Evolutionary conservation across 2,888 invertebrate species (phyloP), one percentile per base, ranked within the genome.

Genomic region (Netelia fuscicornis): DNA sequence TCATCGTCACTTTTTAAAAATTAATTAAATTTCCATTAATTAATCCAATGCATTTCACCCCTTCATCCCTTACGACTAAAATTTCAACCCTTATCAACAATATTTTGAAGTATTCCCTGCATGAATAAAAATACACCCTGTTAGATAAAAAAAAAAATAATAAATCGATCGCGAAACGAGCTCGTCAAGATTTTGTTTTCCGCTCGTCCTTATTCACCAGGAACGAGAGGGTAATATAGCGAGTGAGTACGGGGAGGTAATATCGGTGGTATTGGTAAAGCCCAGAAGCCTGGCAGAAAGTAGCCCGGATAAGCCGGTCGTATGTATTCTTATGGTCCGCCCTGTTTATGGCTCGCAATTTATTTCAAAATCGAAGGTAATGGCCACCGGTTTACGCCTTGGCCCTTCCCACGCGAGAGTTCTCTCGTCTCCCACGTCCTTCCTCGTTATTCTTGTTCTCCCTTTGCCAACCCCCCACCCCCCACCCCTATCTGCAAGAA

Each of bases 351-450:
- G 92, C 89, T 89, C 89, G 91, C 93, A 92, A 93, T 93, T 93
- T 93, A 93, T 93, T 93, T 93, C 88, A 88, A 91, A 93, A 93
- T 93, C 93, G 93, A 92, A 93, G 91, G 92, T 93, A 92, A 93
- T 93, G 92, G 93, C 91, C 90, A 90, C 89, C 90, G 90, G 91
- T 92, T 93, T 92, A 93, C 91, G 90, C 91, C 88, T 85, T 68
- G 76, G 83, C 84, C 84, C 87, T 83, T 82, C 75, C 86, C 81
- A 81, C 83, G 84, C 87, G 83, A 81, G 79, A 83, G 80, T 64
- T 86, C 72, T 84, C 44, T 64, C 42, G 30, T 52, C 48, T 25
- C 80, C 23, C 75, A 62, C 44, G 48, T 67, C 56, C 44, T 37
- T 56, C 74, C 54, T 56, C 77, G 65, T 71, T 81, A 75, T 30